These are phyloP conservation scores for Harpagus bidentatus DNA, from an alignment of 2,113 vertebrate genomes.

Conservation along the genomic window DNA sequence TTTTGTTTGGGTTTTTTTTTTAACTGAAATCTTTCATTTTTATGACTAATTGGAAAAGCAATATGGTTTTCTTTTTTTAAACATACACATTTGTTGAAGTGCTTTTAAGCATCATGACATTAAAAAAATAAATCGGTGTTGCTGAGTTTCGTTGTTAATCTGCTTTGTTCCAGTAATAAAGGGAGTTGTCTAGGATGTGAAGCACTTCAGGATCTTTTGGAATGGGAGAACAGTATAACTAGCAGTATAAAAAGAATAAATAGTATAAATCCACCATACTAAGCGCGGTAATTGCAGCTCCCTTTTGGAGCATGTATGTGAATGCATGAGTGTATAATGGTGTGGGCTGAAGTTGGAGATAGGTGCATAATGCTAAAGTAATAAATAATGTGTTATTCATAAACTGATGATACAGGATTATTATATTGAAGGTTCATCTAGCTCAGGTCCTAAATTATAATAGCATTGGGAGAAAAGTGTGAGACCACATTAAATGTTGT, in stretches of 20 bases:
- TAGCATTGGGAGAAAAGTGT: not conserved
- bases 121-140: not conserved
- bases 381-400: not conserved
- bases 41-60: not conserved
- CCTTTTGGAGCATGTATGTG: not conserved
- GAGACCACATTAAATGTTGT: not conserved
- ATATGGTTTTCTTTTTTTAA: not conserved
- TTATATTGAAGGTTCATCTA: not conserved
- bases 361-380: not conserved
- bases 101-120: not conserved
- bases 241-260: not conserved
- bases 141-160: not conserved
- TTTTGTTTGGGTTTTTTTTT: not conserved
- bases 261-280: not conserved
- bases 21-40: not conserved
- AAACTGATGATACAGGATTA: not conserved
- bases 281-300: not conserved
- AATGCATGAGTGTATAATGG: not conserved
- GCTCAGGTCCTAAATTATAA: not conserved
- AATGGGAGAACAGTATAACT: not conserved
- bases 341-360: not conserved
- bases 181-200: not conserved
- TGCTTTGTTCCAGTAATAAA: not conserved
- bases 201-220: not conserved
- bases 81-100: not conserved